phyloP scores from a whole-genome alignment of 2,888 invertebrate genomes.

The Ophion ventricosus region DNA sequence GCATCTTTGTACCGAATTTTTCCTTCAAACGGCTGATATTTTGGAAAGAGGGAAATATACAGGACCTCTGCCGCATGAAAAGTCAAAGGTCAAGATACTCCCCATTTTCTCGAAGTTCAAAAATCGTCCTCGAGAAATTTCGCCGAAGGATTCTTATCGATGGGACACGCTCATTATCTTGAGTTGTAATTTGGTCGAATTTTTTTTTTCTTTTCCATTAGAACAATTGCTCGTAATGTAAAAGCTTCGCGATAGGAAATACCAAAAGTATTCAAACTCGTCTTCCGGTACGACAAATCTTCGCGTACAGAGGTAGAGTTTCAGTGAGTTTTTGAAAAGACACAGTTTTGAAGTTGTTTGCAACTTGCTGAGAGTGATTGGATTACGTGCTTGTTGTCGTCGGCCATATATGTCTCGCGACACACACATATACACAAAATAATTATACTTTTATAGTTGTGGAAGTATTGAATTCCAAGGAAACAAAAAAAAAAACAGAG shows the following conservation, averaged over 20 bases:
- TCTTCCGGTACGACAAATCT: slow-evolving; percentile 1
- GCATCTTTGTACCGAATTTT: no score
- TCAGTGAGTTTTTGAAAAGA: not conserved
- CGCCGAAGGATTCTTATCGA: no score
- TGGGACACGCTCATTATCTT: not conserved
- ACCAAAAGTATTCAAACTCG: slow-evolving; percentile 4
- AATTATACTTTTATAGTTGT: slow-evolving; percentile 7
- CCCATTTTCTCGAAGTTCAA: no score
- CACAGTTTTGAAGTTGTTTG: not conserved
- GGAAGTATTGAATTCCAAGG: not conserved
- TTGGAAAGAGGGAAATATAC: no score
- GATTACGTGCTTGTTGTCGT: slow-evolving; percentile 6
- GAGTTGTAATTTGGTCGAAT: no score
- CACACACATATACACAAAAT: not conserved
- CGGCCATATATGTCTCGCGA: no score
- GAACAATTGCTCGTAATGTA: not conserved
- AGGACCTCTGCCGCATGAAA: no score
- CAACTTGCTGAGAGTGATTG: not conserved
- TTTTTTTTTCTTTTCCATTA: not conserved
- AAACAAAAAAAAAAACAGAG: not conserved
- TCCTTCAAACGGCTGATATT: no score
- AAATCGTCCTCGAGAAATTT: no score
- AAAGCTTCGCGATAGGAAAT: not conserved
- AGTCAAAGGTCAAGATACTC: no score
- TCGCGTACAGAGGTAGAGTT: not conserved